phyloP scores from a whole-genome alignment of 1,140 invertebrate genomes.

The Platyscapa corneri region DNA sequence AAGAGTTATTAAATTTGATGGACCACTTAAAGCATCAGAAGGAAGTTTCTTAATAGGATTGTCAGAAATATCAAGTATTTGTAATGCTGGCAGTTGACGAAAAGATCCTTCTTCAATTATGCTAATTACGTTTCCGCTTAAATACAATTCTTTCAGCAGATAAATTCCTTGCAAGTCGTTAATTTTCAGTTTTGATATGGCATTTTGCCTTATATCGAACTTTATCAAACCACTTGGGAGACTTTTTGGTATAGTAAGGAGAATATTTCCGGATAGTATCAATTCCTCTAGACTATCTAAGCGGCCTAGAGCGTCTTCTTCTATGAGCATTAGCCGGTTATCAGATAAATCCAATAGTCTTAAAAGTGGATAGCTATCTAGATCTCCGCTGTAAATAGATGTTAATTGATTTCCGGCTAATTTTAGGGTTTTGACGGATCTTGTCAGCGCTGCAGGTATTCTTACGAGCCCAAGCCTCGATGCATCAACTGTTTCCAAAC shows the following conservation, averaged over 20 bases:
- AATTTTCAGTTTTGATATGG: constrained; percentile 78
- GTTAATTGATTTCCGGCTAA: constrained; percentile 85
- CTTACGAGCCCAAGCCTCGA: constrained; percentile 85
- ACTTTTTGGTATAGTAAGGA: constrained; percentile 80
- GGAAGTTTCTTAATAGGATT: constrained; percentile 83
- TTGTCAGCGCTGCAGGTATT: constrained; percentile 88
- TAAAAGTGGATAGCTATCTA: constrained; percentile 91
- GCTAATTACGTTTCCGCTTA: constrained; percentile 81
- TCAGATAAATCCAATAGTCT: constrained; percentile 87
- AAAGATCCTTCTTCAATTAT: constrained; percentile 81
- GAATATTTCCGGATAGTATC: constrained; percentile 85
- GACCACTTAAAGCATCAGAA: constrained; percentile 80
- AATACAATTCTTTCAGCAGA: constrained; percentile 81
- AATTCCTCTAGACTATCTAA: constrained; percentile 86
- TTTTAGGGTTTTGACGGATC: constrained; percentile 86
- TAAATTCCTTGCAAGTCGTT: constrained; percentile 82
- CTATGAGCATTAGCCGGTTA: constrained; percentile 84
- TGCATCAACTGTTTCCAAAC: constrained; percentile 87
- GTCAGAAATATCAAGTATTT: constrained; percentile 84
- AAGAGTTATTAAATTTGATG: constrained; percentile 79
- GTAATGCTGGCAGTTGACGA: constrained; percentile 78
- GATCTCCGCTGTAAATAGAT: constrained; percentile 85
- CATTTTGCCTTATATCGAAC: constrained; percentile 80
- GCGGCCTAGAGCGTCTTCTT: constrained; percentile 90
- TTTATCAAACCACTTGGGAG: constrained; percentile 78